A percentile compares a stretch with the other conserved stretches of the same genome.
phyloP scores from a whole-genome alignment of 2,888 invertebrate genomes.

The Lepidocyrtinus sp. region DNA sequence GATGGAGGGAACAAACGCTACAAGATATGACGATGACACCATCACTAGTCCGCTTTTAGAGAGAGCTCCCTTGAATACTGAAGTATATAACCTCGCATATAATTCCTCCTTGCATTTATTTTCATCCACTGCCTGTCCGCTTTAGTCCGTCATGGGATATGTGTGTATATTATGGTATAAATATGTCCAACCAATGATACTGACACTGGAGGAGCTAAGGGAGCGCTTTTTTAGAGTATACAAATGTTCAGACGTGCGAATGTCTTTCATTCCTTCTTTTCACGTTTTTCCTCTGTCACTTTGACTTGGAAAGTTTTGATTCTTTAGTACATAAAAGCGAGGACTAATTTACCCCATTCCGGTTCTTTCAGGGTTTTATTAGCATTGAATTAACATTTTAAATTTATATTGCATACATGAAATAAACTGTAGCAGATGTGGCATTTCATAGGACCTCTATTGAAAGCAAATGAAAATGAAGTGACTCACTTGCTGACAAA shows the following conservation, averaged over 20 bases:
- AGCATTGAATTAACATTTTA: too few relatives aligned
- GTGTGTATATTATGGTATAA: background rate
- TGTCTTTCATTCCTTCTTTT: background rate
- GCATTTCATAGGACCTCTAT: too few relatives aligned
- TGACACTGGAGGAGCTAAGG: constrained; percentile 3
- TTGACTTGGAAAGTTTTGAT: too few relatives aligned
- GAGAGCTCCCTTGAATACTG: constrained; percentile 29
- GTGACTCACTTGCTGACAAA: too few relatives aligned
- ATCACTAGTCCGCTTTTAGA: constrained; percentile 19
- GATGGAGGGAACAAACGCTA: constrained; percentile 15
- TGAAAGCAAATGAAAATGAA: too few relatives aligned
- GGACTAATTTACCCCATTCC: too few relatives aligned
- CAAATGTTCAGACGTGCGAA: constrained; percentile 11
- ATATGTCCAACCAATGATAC: too few relatives aligned
- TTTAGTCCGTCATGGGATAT: constrained; percentile 7
- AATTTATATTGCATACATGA: too few relatives aligned
- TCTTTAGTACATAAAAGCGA: too few relatives aligned
- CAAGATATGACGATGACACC: constrained; percentile 3
- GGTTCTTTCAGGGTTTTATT: too few relatives aligned
- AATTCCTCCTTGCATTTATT: background rate
- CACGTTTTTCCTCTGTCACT: too few relatives aligned
- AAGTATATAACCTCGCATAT: constrained; percentile 9
- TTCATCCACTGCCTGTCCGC: background rate
- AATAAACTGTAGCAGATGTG: too few relatives aligned
- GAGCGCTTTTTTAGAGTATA: constrained; percentile 5